A percentile compares a stretch with the other conserved stretches of the same genome.
phyloP scores from a whole-genome alignment of 2,888 invertebrate genomes.

The Venusia cambrica region DNA sequence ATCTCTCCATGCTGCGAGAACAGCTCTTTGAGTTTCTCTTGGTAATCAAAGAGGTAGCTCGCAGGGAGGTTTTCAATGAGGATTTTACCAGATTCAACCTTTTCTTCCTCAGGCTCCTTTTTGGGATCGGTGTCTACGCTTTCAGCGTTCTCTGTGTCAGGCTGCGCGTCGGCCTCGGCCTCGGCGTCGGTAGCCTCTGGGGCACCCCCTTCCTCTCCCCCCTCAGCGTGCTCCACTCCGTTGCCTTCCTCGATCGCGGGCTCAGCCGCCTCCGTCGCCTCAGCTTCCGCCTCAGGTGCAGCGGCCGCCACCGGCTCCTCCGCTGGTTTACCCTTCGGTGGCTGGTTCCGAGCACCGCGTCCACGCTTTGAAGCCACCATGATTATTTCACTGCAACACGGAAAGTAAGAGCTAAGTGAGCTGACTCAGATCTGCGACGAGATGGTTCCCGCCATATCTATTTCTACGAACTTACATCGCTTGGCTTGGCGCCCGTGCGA shows the following conservation, averaged over 20 bases:
- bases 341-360: conserved; percentile 67
- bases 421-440: conserved; percentile 24
- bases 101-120: conserved; percentile 59
- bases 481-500: conserved; percentile 59
- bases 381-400: conserved; percentile 27
- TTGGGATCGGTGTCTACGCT: conserved; percentile 49
- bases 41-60: conserved; percentile 72
- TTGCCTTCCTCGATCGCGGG: conserved; percentile 59
- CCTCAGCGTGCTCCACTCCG: conserved; percentile 50
- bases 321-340: conserved; percentile 58
- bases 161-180: conserved; percentile 34
- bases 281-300: conserved; percentile 45
- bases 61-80: conserved; percentile 72
- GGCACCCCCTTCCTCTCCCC: conserved; percentile 38
- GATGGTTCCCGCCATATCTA: conserved; percentile 58
- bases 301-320: conserved; percentile 41
- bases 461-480: conserved; percentile 35
- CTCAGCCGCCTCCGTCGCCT: conserved; percentile 45
- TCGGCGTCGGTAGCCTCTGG: conserved; percentile 25
- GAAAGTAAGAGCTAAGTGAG: conserved; percentile 3
- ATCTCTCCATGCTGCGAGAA: conserved; percentile 75
- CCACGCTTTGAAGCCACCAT: conserved; percentile 75
- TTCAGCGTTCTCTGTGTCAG: conserved; percentile 43
- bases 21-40: conserved; percentile 74
- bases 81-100: conserved; percentile 75